Evolutionary conservation across 2,797 vertebrate species (phyloP), one percentile per base, ranked within the genome.

Genomic region (Lophotriccus pileatus): DNA sequence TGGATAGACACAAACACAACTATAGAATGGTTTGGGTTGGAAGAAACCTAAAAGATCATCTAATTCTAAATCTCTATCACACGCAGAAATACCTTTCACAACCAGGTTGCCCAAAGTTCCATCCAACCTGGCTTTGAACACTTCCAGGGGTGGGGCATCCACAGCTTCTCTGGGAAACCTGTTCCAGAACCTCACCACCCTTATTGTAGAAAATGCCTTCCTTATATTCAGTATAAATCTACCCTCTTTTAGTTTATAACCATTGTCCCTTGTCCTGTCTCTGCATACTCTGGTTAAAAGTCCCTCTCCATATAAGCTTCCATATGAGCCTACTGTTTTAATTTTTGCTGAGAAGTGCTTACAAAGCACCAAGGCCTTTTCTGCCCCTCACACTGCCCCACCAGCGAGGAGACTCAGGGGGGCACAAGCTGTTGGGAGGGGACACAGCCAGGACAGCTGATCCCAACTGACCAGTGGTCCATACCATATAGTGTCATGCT

Each of bases 371-470:
- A 20, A 34, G 19, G 12, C 4, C 21, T 64, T 70, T 70, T 34
- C 58, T 72, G n/a, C 8, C 37, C 5, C 14, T 63, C 58, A 34
- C n/a, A 44, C 16, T 0, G 0, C 24, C n/a, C 44, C 7, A 58
- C 8, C 66, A 41, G 17, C 0, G 0, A 58, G 24, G 28, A 7
- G 21, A 4, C 28, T 44, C 20, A 1, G 3, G 6, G 5, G 2
- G n/a, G 21, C n/a, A 27, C 17, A 16, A 12, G 44, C 28, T 46
- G 34, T 22, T 32, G 50, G 10, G 44, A 19, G 0, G 1, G 14
- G 58, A 5, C 30, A 10, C 14, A 34, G 30, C 14, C 79, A 46
- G 37, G 30, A 39, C 39, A 39, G 44, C 4, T 52, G 50, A 16
- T 44, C 19, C 9, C 7, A 70, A 0, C 4, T 63, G 58, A 34